A percentile compares a stretch with the other conserved stretches of the same genome.
Conservation (phyloP, 1,140 invertebrate genomes). For the Lethrus apterus region DNA sequence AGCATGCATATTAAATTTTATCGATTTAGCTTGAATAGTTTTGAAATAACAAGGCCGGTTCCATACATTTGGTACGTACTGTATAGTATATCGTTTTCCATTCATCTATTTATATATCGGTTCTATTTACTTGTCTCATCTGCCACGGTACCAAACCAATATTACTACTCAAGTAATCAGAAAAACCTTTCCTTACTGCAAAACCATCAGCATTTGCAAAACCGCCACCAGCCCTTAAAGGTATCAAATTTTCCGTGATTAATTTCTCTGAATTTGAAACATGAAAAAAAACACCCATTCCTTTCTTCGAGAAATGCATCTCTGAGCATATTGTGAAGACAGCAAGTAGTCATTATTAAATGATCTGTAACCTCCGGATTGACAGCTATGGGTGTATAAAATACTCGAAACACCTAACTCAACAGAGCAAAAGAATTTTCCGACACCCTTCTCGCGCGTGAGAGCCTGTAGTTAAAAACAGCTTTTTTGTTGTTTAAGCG, state of each 20-base stretch:
- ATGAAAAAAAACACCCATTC: constrained; percentile 2
- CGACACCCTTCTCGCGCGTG: constrained; percentile 13
- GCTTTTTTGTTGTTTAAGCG: constrained; percentile 8
- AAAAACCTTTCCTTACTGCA: constrained; percentile 9
- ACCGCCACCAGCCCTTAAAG: constrained; percentile 5
- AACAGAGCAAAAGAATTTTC: constrained; percentile 16
- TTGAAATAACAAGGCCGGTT: too few relatives aligned
- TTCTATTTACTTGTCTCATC: too few relatives aligned
- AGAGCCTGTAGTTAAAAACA: constrained; percentile 19
- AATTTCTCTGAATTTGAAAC: background rate
- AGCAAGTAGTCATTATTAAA: constrained; percentile 8
- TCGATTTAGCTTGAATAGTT: too few relatives aligned
- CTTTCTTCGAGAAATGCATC: constrained; percentile 1
- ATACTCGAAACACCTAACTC: constrained; percentile 12
- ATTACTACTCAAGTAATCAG: constrained; percentile 9
- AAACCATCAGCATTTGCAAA: constrained; percentile 13
- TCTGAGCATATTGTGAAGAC: constrained; percentile 15
- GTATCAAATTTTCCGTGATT: constrained; percentile 3
- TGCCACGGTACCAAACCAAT: too few relatives aligned
- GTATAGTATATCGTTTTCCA: too few relatives aligned
- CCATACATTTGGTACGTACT: too few relatives aligned
- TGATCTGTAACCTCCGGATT: constrained; percentile 6
- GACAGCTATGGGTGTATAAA: constrained; percentile 16
- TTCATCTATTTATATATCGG: too few relatives aligned
- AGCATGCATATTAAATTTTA: too few relatives aligned